Conservation (phyloP, 2,113 vertebrate species). For the Gasterosteus aculeatus region DNA sequence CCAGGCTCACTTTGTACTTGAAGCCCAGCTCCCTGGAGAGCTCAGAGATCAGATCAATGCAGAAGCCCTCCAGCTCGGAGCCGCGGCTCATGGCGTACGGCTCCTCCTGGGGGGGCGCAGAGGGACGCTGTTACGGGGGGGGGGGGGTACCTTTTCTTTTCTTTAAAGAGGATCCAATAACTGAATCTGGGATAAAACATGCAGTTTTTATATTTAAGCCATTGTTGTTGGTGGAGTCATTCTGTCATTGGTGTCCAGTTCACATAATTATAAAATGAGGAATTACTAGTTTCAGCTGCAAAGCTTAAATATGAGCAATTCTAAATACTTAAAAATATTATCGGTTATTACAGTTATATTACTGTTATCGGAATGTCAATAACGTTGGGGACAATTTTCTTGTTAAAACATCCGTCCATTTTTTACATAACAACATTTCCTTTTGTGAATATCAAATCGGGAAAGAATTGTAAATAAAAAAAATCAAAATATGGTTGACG, state of each 20-base stretch:
- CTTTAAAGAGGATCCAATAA: background rate
- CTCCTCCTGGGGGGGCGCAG: conserved; percentile 77
- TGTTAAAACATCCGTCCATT: too few relatives aligned
- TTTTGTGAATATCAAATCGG: background rate
- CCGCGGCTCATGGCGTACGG: conserved; percentile 84
- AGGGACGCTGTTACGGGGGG: too few relatives aligned
- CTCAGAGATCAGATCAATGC: conserved; percentile 83
- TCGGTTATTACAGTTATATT: too few relatives aligned
- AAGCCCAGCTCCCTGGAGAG: conserved; percentile 83
- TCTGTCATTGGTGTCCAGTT: background rate
- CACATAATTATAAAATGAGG: background rate
- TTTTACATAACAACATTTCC: background rate
- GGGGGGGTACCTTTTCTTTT: background rate
- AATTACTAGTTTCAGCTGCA: background rate
- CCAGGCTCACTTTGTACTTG: conserved; percentile 81
- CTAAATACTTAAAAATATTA: background rate
- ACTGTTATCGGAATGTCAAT: too few relatives aligned
- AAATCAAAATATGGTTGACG: background rate
- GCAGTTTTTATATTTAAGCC: background rate
- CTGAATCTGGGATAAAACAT: background rate
- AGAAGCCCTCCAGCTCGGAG: conserved; percentile 85
- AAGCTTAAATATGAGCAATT: background rate
- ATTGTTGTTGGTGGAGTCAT: too few relatives aligned
- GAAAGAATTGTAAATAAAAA: background rate
- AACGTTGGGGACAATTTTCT: too few relatives aligned